These are phyloP conservation scores for Odontomyia ornata DNA, from an alignment of 2,888 invertebrate genomes.

Conservation along the genomic window DNA sequence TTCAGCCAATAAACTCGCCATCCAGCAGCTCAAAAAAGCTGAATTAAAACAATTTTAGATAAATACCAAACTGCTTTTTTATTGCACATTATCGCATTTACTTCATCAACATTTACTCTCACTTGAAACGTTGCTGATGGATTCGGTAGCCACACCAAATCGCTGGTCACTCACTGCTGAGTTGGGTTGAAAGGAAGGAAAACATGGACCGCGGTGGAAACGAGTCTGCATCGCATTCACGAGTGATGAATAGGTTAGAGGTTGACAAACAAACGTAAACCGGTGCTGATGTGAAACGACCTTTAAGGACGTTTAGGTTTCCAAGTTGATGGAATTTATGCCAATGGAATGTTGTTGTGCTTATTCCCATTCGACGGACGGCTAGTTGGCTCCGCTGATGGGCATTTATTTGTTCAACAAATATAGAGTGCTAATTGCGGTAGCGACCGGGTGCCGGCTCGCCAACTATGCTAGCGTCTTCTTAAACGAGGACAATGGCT, in stretches of 20 bases:
- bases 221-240: background rate
- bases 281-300: conserved; percentile 46
- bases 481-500: conserved; percentile 15
- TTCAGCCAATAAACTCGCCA: no score
- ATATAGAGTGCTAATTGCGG: background rate
- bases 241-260: conserved; percentile 3
- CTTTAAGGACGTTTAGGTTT: conserved; percentile 48
- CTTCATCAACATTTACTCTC: no score
- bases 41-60: no score
- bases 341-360: conserved; percentile 34
- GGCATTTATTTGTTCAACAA: background rate
- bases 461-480: background rate
- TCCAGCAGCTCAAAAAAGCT: no score
- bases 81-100: no score
- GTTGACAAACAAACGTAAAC: conserved; percentile 4
- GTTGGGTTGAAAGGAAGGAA: background rate
- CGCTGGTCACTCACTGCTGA: no score
- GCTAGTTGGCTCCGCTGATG: background rate
- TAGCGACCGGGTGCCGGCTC: conserved; percentile 3
- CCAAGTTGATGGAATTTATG: conserved; percentile 31
- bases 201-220: background rate
- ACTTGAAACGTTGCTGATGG: no score
- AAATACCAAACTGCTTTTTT: no score
- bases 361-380: conserved; percentile 17
- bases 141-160: no score